Conservation (phyloP, 2,888 invertebrate genomes). For the Melanargia galathea region DNA sequence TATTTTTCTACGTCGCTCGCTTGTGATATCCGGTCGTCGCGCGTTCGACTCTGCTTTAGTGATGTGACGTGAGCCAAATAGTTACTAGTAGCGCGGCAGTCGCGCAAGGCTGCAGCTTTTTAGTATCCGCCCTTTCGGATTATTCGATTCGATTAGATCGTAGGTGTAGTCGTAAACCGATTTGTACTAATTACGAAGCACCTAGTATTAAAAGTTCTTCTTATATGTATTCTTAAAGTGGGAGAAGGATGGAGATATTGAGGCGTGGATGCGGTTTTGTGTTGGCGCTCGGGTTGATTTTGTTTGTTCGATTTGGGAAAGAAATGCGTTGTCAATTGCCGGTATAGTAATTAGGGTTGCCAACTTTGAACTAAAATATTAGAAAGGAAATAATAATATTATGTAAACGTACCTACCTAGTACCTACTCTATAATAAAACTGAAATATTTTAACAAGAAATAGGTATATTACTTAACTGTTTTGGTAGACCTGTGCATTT, state of each 20-base stretch:
- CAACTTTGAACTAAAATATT: not conserved
- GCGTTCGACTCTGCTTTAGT: constrained; percentile 53
- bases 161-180: constrained; percentile 38
- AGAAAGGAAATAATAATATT: too few relatives aligned
- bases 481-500: too few relatives aligned
- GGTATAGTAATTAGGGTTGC: not conserved
- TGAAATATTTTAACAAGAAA: too few relatives aligned
- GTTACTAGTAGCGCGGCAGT: constrained; percentile 59
- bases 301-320: constrained; percentile 30
- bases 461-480: too few relatives aligned
- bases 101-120: constrained; percentile 75
- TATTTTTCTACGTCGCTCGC: constrained; percentile 45
- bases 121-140: constrained; percentile 54
- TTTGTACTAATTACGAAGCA: constrained; percentile 34
- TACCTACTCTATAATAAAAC: not conserved
- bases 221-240: constrained; percentile 23
- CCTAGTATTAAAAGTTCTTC: constrained; percentile 45
- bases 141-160: constrained; percentile 39
- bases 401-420: not conserved
- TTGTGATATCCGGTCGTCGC: constrained; percentile 38
- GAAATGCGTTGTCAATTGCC: constrained; percentile 15
- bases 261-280: constrained; percentile 29
- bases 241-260: constrained; percentile 18
- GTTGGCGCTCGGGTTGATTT: constrained; percentile 34
- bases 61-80: constrained; percentile 63